Evolutionary conservation across 1,140 invertebrate species (phyloP), one percentile per base, ranked within the genome.

Genomic region (Battus philenor): DNA sequence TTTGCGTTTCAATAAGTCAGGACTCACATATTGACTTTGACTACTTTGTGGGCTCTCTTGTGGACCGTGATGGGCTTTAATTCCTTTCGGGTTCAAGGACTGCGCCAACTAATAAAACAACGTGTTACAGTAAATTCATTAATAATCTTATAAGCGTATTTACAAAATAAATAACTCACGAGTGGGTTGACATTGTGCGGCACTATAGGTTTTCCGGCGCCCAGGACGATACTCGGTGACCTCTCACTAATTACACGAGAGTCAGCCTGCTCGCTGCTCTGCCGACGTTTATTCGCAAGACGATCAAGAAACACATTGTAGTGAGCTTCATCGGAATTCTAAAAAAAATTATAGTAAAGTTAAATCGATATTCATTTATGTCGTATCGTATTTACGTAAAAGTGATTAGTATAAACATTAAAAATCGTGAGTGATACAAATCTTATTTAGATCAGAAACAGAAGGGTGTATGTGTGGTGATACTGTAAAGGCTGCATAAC

Each of bases 321-420:
- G 86, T 97, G 93, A 7, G 95, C 93, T 62, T 97, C 96, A 56
- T 96, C 95, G 6, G 95, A 95, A 59, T 95, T 94, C 75, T 91
- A 88, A 59, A 92, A 92, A 41, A 93, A 6, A 39, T 7, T 8
- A 34, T 31, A 17, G 13, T 41, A 26, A 24, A 31, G 36, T 43
- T 31, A 18, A 29, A 29, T 18, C 15, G 0, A 2, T 44, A 12
- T 34, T 8, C 12, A 41, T 20, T 4, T 9, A 36, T 36, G 8
- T 36, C 24, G 17, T 9, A 3, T 22, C 8, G 20, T 4, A 22
- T 22, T 22, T 22, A 22, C 20, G 20, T 4, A 22, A 22, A 4
- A 22, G 3, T 8, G 8, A 22, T 22, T 8, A 22, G 20, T 22
- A 22, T 22, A n/a, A n/a, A n/a, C n/a, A n/a, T n/a, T n/a, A n/a